Evolutionary conservation across 2,888 invertebrate species (phyloP), one percentile per base, ranked within the genome.

Genomic region (Neoscelio sp.): DNA sequence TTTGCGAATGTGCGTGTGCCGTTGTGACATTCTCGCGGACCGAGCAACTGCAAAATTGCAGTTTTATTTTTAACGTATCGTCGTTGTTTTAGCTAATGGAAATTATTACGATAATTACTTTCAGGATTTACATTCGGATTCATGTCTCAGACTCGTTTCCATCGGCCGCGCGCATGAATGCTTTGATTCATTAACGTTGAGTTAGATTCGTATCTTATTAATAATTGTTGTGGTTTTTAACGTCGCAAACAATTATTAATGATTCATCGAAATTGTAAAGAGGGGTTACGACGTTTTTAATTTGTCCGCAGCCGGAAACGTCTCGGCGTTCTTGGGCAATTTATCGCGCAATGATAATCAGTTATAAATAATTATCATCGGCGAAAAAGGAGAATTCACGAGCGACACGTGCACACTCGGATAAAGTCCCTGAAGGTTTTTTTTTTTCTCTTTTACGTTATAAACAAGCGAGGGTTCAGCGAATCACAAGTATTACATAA

Each of bases 361-460:
- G 5, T 12, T 38, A 30, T 58, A 44, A 44, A 58, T 44, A 44
- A 42, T 58, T 30, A 58, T 10, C 28, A 42, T 10, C 42, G 2
- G 28, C 23, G 23, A 28, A 58, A 58, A 42, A 17, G 5, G 35
- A 18, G 30, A 44, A 58, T 58, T 44, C 18, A 8, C 30, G 13
- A 54, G 2, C 58, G 58, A 12, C 44, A 58, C 58, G 44, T 44
- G 58, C 18, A 42, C 56, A 17, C 33, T 33, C 20, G 44, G 8
- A 60, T 30, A 60, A 60, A 44, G 60, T 46, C 60, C 46, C 60
- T 60, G 60, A 20, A 60, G 6, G 3, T 15, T 17, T n/a, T 56
- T 38, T 38, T 40, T 56, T 40, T 12, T 12, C 38, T 40, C 6
- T 50, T 50, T 42, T 42, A 18, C 40, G 13, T 46, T 26, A 13